phyloP scores from a whole-genome alignment of 1,140 invertebrate genomes.

The Lethocerus indicus region DNA sequence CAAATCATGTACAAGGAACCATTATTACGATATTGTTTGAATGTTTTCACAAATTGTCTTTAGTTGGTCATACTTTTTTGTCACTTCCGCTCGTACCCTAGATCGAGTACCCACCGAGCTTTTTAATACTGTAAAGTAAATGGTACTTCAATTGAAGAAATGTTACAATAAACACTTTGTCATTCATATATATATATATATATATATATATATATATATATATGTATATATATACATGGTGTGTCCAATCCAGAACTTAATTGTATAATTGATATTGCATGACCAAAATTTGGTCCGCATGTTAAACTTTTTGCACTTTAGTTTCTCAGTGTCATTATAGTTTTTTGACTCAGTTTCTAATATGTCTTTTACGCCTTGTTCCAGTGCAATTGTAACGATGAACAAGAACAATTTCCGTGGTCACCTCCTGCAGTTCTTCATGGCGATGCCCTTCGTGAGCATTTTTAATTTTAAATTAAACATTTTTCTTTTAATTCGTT shows the following conservation, averaged over 20 bases:
- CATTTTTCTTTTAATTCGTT: slow-evolving; percentile 6
- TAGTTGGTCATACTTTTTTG: no score
- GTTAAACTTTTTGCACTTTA: not conserved
- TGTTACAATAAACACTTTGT: no score
- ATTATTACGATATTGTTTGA: no score
- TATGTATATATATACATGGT: not conserved
- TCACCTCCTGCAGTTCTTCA: slow-evolving; percentile 57
- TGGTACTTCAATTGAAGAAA: no score
- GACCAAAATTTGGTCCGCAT: not conserved
- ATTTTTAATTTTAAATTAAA: slow-evolving; percentile 18
- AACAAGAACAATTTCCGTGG: slow-evolving; percentile 56
- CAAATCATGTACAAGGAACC: no score
- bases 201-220: not conserved
- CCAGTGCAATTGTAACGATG: slow-evolving; percentile 82
- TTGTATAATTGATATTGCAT: not conserved
- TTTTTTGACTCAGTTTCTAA: not conserved
- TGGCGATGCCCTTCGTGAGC: slow-evolving; percentile 66
- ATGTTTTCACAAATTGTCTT: no score
- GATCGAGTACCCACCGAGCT: no score
- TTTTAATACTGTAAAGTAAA: no score
- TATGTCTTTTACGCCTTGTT: slow-evolving; percentile 24
- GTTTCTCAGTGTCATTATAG: not conserved
- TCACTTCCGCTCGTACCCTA: no score
- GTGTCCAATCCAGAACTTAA: not conserved
- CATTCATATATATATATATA: not conserved